Evolutionary conservation across 2,888 invertebrate genomes (phyloP), one percentile per base, ranked within the genome.

Genomic region (Machimus rusticus): DNA sequence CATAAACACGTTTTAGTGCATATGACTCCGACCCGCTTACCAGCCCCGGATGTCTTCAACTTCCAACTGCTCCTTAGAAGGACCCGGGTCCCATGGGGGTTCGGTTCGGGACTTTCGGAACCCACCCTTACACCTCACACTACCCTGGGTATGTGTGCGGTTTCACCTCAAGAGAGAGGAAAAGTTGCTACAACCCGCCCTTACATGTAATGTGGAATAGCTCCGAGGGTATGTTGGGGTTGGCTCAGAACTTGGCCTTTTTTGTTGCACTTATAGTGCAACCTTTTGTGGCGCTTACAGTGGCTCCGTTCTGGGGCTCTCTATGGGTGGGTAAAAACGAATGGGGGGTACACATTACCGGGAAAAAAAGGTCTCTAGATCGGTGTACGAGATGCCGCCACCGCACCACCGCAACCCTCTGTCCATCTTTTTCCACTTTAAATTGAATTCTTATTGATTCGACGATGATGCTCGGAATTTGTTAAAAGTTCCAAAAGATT

Each of bases 371-470:
- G 84, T 66, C 14, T 19, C 31, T 5, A 23, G 16, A 34, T 74
- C 34, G 74, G 74, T 74, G 74, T 74, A 51, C 74, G 74, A 74
- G 34, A 12, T 19, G 28, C 74, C 31, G 31, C 74, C 28, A 16
- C n/a, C n/a, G n/a, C 9, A 39, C 14, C 51, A 51, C 51, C 51
- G 51, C 51, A 51, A 0, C 8, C 55, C 46, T 12, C n/a, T 28
- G 46, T 34, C 37, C 46, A 28, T 86, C 51, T 86, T 76, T 55
- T 34, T n/a, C 51, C 51, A 79, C 43, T 74, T 79, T 81, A 81
- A 87, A 87, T 87, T 87, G 87, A 87, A 87, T 87, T 79, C 81
- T 46, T 87, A 87, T 81, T 87, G 87, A 87, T 87, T 66, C 79
- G 78, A 66, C 28, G 57, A 87, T 87, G 79, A 87, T 66, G 81